phyloP scores from a whole-genome alignment of 2,113 vertebrate species.

The Heliornis fulica region DNA sequence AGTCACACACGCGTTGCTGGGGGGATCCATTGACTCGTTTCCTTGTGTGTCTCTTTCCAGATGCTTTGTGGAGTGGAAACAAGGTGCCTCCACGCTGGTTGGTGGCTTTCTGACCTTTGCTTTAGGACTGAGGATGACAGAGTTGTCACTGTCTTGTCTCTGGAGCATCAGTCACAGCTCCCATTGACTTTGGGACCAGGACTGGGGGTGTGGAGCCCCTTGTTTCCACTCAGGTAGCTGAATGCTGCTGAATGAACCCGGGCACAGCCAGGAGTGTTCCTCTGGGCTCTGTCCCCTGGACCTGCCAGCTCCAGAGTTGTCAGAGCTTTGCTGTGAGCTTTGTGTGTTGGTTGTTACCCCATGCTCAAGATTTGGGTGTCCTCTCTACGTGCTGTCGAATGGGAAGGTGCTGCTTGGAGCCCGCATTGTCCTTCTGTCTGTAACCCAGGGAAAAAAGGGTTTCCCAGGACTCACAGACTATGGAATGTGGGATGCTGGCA shows the following conservation, averaged over 20 bases:
- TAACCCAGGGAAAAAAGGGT: too few species aligned
- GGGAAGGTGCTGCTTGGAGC: neutral
- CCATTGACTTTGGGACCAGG: rapidly evolving
- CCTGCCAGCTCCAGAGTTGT: neutral
- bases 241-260: rapidly evolving
- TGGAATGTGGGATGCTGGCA: neutral
- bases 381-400: neutral
- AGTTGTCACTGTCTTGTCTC: too few species aligned
- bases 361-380: neutral
- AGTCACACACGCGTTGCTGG: neutral
- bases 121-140: neutral
- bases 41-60: neutral
- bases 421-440: neutral
- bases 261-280: neutral
- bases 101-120: neutral
- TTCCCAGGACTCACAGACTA: too few species aligned
- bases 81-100: neutral
- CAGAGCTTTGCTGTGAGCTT: neutral
- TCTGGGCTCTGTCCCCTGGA: neutral
- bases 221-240: too few species aligned
- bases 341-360: neutral
- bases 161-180: neutral
- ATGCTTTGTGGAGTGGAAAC: neutral
- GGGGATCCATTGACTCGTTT: neutral
- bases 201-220: too few species aligned